These are phyloP conservation scores for Lycia hirtaria DNA, from an alignment of 2,888 invertebrate species.

Conservation along the genomic window DNA sequence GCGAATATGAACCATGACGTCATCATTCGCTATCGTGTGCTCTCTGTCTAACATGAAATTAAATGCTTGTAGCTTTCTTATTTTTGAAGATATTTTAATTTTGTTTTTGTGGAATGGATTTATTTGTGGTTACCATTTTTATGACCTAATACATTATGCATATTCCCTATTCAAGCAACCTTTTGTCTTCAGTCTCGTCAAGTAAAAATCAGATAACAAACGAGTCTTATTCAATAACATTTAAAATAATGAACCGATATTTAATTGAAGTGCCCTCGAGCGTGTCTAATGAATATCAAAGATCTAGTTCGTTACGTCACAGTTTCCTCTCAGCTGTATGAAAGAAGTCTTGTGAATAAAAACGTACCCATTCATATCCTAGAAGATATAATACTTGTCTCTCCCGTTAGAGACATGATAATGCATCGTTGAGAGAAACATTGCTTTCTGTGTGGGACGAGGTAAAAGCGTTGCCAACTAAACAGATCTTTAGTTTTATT, in stretches of 20 bases:
- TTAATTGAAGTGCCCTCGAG: not conserved
- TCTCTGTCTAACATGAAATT: too few relatives aligned
- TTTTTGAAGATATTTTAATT: too few relatives aligned
- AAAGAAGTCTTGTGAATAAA: constrained; percentile 34
- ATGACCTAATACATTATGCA: too few relatives aligned
- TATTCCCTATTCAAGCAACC: too few relatives aligned
- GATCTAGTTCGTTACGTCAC: constrained; percentile 19
- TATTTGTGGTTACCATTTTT: too few relatives aligned
- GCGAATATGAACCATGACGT: too few relatives aligned
- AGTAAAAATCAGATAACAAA: not conserved
- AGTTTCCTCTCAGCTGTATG: constrained; percentile 30
- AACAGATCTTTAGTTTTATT: not conserved
- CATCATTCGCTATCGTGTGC: too few relatives aligned
- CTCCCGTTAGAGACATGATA: constrained; percentile 50
- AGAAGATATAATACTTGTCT: constrained; percentile 48
- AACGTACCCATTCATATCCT: constrained; percentile 31
- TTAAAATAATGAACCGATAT: not conserved
- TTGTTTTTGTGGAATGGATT: too few relatives aligned
- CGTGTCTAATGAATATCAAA: constrained; percentile 16
- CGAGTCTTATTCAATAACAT: not conserved
- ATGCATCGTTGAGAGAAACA: constrained; percentile 57
- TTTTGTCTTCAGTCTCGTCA: too few relatives aligned
- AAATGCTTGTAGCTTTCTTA: too few relatives aligned
- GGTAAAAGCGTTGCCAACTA: constrained; percentile 13
- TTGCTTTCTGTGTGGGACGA: constrained; percentile 27